Conservation (phyloP, 2,113 vertebrate species). For the Eidolon helvum region DNA sequence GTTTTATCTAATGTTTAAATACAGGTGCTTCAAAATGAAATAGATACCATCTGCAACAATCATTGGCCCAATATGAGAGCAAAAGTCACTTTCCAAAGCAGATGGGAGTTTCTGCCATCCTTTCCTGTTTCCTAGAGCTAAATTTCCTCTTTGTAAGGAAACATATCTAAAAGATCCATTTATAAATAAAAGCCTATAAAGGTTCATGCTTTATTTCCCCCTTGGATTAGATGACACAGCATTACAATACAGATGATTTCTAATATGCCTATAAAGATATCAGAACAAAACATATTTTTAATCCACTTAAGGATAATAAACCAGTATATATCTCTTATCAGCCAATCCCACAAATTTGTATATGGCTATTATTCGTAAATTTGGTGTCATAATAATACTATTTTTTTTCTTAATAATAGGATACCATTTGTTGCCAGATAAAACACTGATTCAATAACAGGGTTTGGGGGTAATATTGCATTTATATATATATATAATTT, state of each 20-base stretch:
- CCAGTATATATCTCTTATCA: neutral
- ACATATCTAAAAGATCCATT: constrained; percentile 22
- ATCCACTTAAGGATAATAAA: constrained; percentile 34
- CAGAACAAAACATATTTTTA: constrained; percentile 21
- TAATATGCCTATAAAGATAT: neutral
- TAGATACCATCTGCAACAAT: neutral
- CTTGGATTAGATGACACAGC: neutral
- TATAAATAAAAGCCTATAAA: constrained; percentile 52
- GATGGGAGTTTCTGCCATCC: neutral
- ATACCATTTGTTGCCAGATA: neutral
- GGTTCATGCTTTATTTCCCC: neutral
- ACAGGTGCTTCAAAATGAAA: neutral
- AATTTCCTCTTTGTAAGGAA: constrained; percentile 35
- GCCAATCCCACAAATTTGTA: neutral
- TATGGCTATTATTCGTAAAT: constrained; percentile 31
- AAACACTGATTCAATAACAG: neutral
- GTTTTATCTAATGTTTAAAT: neutral
- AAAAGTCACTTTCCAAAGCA: constrained; percentile 25
- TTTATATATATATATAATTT: neutral
- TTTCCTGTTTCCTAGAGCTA: constrained; percentile 53
- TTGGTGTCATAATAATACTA: neutral
- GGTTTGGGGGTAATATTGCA: neutral
- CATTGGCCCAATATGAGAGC: neutral
- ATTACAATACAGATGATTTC: neutral
- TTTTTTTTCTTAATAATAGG: neutral